phyloP scores from a whole-genome alignment of 64 coral and sea anemone genomes.

The Pachyseris speciosa region DNA sequence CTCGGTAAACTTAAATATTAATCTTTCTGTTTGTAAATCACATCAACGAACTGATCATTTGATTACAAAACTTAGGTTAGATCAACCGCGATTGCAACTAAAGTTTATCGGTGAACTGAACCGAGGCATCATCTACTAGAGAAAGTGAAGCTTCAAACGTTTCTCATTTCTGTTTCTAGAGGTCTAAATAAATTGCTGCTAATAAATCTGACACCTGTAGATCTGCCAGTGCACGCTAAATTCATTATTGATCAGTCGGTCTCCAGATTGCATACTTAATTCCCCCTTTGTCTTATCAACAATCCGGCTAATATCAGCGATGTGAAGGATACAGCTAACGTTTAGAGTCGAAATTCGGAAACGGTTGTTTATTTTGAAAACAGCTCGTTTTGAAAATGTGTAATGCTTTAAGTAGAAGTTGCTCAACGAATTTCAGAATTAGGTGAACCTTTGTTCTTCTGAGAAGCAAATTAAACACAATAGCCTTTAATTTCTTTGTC shows the following conservation, averaged over 20 bases:
- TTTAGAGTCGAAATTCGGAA: too few species aligned
- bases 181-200: not conserved
- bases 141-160: too few species aligned
- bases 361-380: too few species aligned
- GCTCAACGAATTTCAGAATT: not conserved
- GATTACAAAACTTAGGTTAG: not conserved
- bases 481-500: not conserved
- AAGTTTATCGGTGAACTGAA: too few species aligned
- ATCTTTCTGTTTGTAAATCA: not conserved
- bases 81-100: too few species aligned
- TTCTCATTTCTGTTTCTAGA: too few species aligned
- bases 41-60: not conserved
- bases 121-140: too few species aligned
- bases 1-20: not conserved
- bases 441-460: not conserved
- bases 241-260: constrained; percentile 10
- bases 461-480: not conserved
- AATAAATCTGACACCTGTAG: not conserved
- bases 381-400: not conserved
- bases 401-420: not conserved
- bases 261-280: not conserved
- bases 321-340: not conserved
- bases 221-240: not conserved
- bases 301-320: not conserved
- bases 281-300: not conserved